These are phyloP conservation scores for Philereme transversata DNA, from an alignment of 2,888 invertebrate species.

Conservation along the genomic window DNA sequence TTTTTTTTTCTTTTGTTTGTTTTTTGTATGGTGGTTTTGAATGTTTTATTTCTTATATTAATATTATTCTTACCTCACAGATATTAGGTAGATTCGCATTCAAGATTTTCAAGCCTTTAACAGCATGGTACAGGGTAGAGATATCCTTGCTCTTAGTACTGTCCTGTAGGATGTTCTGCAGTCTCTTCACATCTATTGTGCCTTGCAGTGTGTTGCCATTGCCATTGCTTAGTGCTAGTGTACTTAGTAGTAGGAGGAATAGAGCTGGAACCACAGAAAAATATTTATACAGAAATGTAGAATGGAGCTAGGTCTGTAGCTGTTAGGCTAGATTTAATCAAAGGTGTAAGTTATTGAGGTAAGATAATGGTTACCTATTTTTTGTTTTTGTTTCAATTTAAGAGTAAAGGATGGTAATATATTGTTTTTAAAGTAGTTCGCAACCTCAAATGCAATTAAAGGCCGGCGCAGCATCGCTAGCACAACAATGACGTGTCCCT, in stretches of 20 bases:
- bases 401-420: neutral
- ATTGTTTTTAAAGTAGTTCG: neutral
- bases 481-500: constrained; percentile 68
- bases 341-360: too few relatives aligned
- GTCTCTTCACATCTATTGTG: constrained; percentile 67
- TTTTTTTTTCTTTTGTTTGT: too few relatives aligned
- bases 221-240: constrained; percentile 58
- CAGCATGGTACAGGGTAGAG: constrained; percentile 88
- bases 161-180: constrained; percentile 71
- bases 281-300: too few relatives aligned
- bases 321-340: too few relatives aligned
- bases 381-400: neutral
- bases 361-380: too few relatives aligned
- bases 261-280: constrained; percentile 34
- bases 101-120: constrained; percentile 88
- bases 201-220: constrained; percentile 66
- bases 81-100: constrained; percentile 84
- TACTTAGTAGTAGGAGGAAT: constrained; percentile 54
- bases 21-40: too few relatives aligned
- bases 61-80: constrained; percentile 78
- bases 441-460: constrained; percentile 39
- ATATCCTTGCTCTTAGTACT: constrained; percentile 85
- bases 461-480: constrained; percentile 41
- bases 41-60: too few relatives aligned
- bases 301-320: too few relatives aligned